Conservation (phyloP, 2,888 invertebrate species). For the Noctua janthina region DNA sequence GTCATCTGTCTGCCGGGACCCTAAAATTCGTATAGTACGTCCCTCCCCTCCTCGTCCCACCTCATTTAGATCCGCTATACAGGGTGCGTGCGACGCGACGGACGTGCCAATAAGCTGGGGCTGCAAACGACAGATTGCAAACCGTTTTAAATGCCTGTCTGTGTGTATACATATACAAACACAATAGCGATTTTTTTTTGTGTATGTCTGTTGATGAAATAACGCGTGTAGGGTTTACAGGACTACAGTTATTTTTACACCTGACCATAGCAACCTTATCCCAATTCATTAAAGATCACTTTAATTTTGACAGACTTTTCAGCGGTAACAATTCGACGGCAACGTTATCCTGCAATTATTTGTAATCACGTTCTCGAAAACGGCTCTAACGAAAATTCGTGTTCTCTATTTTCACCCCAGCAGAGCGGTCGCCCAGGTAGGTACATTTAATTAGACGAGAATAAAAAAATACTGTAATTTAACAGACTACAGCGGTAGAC, state of each 20-base stretch:
- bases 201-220: not conserved
- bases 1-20: constrained; percentile 5
- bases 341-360: no score
- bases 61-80: constrained; percentile 23
- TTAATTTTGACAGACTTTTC: not conserved
- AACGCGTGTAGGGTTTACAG: not conserved
- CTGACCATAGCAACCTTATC: not conserved
- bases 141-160: constrained; percentile 8
- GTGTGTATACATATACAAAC: not conserved
- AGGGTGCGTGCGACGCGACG: constrained; percentile 17
- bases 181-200: constrained; percentile 16
- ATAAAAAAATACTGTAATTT: no score
- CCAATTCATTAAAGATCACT: not conserved
- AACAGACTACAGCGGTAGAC: no score
- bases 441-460: no score
- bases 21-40: constrained; percentile 2
- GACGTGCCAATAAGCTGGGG: constrained; percentile 18
- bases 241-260: not conserved
- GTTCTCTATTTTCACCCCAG: no score
- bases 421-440: no score
- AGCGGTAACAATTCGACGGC: no score
- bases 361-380: no score
- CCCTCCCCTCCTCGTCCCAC: not conserved
- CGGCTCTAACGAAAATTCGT: no score
- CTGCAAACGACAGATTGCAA: constrained; percentile 47